A percentile compares a stretch with the other conserved stretches of the same genome.
Evolutionary conservation across 2,888 invertebrate genomes (phyloP).

Genomic region (Andrena haemorrhoa): DNA sequence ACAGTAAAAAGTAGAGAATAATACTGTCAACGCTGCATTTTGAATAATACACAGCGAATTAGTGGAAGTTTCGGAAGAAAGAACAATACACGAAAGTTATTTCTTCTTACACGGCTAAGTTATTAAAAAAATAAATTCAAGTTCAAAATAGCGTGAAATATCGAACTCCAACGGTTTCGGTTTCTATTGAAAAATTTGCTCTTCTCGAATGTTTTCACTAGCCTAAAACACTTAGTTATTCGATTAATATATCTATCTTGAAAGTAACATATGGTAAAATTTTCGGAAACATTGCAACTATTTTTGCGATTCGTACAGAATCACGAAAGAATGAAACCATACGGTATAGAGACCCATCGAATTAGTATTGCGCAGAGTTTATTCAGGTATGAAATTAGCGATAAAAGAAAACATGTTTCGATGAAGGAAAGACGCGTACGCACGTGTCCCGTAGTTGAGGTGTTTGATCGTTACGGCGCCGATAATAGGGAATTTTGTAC

Average conservation of each 20-base stretch:
- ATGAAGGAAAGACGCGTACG: not conserved
- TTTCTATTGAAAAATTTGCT: not conserved
- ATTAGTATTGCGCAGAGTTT: conserved; percentile 18
- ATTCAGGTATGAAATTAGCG: not conserved
- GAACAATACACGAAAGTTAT: not conserved
- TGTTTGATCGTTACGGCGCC: conserved; percentile 52
- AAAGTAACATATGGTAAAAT: not conserved
- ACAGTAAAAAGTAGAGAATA: not conserved
- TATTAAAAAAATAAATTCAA: conserved; percentile 13
- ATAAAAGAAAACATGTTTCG: not conserved
- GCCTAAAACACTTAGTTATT: not conserved
- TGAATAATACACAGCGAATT: not conserved
- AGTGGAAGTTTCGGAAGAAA: not conserved
- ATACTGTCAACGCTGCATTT: conserved; percentile 4
- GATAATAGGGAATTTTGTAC: conserved; percentile 39
- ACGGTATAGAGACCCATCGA: conserved; percentile 12
- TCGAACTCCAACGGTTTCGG: not conserved
- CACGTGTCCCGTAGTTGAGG: conserved; percentile 12
- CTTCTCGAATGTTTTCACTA: not conserved
- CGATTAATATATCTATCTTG: not conserved
- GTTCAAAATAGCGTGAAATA: not conserved
- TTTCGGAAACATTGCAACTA: not conserved
- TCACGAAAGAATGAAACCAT: not conserved
- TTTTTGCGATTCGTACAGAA: not conserved
- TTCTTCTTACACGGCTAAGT: conserved; percentile 22